Conservation (phyloP, 2,888 invertebrate genomes). For the Archips crataeganus region DNA sequence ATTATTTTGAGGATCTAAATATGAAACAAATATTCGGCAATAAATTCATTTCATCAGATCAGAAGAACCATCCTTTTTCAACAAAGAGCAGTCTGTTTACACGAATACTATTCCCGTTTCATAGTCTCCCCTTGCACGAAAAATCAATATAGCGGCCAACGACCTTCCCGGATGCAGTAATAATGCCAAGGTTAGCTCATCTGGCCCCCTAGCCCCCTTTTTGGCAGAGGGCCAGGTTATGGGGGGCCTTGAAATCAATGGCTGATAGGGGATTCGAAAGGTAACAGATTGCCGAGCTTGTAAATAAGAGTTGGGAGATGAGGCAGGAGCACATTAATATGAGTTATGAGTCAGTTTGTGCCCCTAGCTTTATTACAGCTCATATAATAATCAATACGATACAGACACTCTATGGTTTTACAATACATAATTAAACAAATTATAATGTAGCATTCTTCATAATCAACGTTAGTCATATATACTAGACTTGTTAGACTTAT, state of each 20-base stretch:
- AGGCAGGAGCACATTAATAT: not conserved
- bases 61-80: not conserved
- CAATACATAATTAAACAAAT: no score
- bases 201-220: not conserved
- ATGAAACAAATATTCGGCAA: no score
- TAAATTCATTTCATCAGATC: no score
- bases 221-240: slow-evolving; percentile 1
- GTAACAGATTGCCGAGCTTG: not conserved
- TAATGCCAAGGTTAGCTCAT: slow-evolving; percentile 15
- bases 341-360: no score
- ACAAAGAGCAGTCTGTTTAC: not conserved
- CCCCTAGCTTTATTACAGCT: no score
- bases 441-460: no score
- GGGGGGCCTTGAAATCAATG: not conserved
- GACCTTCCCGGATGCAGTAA: slow-evolving; percentile 3
- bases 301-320: not conserved
- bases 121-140: not conserved
- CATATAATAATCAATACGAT: no score
- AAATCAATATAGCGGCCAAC: slow-evolving; percentile 20
- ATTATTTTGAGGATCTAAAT: no score
- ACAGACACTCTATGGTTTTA: no score
- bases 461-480: no score
- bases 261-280: not conserved
- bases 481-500: no score
- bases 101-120: not conserved